Base-by-base conservation (phyloP, 2,797 vertebrate genomes). In the Phaenicophaeus curvirostris region DNA sequence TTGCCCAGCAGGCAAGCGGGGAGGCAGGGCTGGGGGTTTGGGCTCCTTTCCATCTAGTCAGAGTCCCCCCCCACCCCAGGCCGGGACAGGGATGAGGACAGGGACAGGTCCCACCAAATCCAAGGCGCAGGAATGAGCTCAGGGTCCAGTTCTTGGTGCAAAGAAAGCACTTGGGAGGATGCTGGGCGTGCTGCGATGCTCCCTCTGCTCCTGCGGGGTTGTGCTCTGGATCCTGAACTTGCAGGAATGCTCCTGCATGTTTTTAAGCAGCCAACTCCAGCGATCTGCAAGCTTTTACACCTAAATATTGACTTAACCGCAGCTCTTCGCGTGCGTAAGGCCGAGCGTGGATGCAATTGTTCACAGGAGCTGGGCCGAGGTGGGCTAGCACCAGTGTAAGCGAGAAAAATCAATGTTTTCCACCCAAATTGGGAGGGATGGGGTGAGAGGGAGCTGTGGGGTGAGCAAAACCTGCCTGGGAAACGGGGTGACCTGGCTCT, bases 261-360 rank as follows among this genome's bases (percentile, higher is more conserved):
- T 8, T 62, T 90, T 48, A 66, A n/a, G 5, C 31, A 13, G 23
- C 11, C 3, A 89, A 71, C 63, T 54, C 68, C 27, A 9, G 82
- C 33, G 72, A 23, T 28, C 21, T 6, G 57, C 7, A 30, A 87
- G 75, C 39, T 69, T 31, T 28, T 58, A 9, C n/a, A 82, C 41
- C 16, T 3, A 2, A 58, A 1, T 5, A 6, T 30, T 8, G 31
- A 1, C 85, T n/a, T n/a, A n/a, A n/a, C n/a, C n/a, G 1, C 85
- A 65, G 87, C 87, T 72, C 13, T 68, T 33, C 6, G 0, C 5
- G 62, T 31, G 54, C 14, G 7, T 1, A 35, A 75, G 83, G 91
- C 87, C 79, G 31, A 57, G 59, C 78, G 2, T 3, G 14, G 20
- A 17, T 11, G 51, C 8, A 51, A 53, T 87, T 33, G 85, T 61